These are phyloP conservation scores for Homarus americanus DNA, from an alignment of 1,140 invertebrate species.

Conservation along the genomic window DNA sequence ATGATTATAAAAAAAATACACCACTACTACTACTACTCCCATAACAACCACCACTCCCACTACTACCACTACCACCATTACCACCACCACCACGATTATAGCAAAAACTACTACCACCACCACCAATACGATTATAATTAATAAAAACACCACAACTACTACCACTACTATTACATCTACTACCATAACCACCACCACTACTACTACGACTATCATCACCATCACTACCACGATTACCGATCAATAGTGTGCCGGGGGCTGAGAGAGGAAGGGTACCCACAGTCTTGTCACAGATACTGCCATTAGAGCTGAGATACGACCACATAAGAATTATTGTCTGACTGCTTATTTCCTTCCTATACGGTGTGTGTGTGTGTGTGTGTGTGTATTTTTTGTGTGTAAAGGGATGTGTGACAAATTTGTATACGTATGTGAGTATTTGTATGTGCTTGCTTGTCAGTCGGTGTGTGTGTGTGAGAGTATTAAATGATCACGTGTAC, in stretches of 20 bases:
- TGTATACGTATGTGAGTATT: background rate
- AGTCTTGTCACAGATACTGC: background rate
- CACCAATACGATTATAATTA: background rate
- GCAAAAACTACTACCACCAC: background rate
- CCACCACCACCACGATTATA: background rate
- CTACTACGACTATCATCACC: background rate
- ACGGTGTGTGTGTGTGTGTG: background rate
- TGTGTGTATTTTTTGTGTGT: too few relatives aligned
- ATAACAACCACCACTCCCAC: background rate
- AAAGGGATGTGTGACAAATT: too few relatives aligned
- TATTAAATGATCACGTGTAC: too few relatives aligned
- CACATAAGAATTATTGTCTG: background rate
- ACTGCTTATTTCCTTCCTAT: background rate
- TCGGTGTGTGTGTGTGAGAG: background rate
- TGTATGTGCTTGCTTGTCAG: background rate
- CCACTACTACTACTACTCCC: background rate
- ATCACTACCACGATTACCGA: background rate
- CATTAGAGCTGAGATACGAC: conserved; percentile 6
- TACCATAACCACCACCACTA: conserved; percentile 6
- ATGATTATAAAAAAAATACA: background rate
- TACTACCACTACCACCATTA: background rate
- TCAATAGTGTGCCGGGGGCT: background rate
- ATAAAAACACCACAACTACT: background rate
- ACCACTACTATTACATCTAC: background rate
- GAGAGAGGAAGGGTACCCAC: background rate